These are phyloP conservation scores for Syngnathus acus DNA, from an alignment of 2,797 vertebrate species.

Conservation along the genomic window DNA sequence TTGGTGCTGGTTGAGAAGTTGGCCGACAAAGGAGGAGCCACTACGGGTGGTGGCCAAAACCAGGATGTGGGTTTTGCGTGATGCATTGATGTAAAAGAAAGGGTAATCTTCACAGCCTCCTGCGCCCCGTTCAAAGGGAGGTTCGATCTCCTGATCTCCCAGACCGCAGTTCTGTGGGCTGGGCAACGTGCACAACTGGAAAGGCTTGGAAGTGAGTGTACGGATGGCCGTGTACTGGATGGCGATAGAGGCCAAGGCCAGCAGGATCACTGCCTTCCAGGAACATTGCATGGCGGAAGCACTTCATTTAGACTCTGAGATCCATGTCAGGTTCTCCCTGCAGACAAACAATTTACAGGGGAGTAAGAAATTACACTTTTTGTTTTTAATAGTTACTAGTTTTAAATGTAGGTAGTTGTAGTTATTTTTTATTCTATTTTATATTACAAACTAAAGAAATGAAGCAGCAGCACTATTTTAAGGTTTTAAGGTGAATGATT, in stretches of 20 bases:
- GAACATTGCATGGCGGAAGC: constrained; percentile 96
- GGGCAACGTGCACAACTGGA: constrained; percentile 82
- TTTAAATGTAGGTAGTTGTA: not conserved
- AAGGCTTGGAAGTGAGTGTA: constrained; percentile 88
- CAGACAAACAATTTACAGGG: constrained; percentile 24
- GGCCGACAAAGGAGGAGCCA: constrained; percentile 89
- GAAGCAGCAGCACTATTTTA: not conserved
- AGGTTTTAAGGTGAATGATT: not conserved
- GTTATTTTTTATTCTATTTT: not conserved
- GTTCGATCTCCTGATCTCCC: constrained; percentile 75
- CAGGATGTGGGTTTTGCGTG: constrained; percentile 83
- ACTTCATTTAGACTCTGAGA: constrained; percentile 78
- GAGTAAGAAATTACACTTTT: not conserved
- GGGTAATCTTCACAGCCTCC: constrained; percentile 81
- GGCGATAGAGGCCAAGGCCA: constrained; percentile 90
- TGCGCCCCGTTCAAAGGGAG: constrained; percentile 62
- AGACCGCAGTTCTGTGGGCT: constrained; percentile 78
- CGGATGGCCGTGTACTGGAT: constrained; percentile 96
- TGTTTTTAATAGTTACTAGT: too few species aligned
- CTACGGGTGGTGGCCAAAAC: constrained; percentile 92
- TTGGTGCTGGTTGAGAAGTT: constrained; percentile 93
- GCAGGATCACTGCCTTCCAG: constrained; percentile 94
- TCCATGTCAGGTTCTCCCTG: constrained; percentile 61
- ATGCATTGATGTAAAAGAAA: constrained; percentile 73
- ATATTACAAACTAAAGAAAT: not conserved